Evolutionary conservation across 2,888 invertebrate species (phyloP).

Genomic region (Aphidoletes aphidimyza): DNA sequence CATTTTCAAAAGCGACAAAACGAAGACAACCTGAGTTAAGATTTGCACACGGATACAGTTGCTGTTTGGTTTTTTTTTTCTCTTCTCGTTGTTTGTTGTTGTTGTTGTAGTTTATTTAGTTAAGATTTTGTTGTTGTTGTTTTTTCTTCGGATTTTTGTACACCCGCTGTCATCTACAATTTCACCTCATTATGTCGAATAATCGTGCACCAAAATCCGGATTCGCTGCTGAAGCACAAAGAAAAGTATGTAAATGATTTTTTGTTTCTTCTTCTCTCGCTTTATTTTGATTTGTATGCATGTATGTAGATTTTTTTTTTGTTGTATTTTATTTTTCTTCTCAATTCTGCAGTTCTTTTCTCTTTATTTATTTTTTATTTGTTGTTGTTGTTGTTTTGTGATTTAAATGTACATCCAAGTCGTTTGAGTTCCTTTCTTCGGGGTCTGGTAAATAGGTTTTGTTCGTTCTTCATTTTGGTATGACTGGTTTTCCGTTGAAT

Average conservation of each 20-base stretch:
- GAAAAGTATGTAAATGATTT: slow-evolving; percentile 75
- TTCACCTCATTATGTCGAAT: slow-evolving; percentile 62
- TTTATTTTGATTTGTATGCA: too few species aligned
- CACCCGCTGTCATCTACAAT: slow-evolving; percentile 51
- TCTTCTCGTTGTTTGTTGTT: background rate
- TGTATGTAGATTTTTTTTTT: background rate
- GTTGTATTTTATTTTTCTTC: background rate
- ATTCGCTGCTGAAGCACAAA: slow-evolving; percentile 95
- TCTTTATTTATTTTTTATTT: background rate
- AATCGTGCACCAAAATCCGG: slow-evolving; percentile 71
- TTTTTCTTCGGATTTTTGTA: background rate
- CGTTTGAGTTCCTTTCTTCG: slow-evolving; percentile 11
- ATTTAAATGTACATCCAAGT: slow-evolving; percentile 9
- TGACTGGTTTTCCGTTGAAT: slow-evolving; percentile 37
- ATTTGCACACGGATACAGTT: slow-evolving; percentile 28
- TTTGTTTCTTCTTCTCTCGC: background rate
- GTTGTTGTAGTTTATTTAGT: background rate
- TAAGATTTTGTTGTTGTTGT: slow-evolving; percentile 5
- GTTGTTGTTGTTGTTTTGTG: background rate
- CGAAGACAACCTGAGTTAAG: slow-evolving; percentile 16
- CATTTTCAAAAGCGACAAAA: slow-evolving; percentile 20
- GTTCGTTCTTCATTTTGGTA: background rate
- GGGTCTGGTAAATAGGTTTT: background rate
- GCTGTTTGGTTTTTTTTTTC: background rate
- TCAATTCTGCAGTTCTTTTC: background rate